Percentiles rank a stretch among this genome's conserved stretches.
Evolutionary conservation across 2,888 invertebrate species (phyloP).

Genomic region (Caenorhabditis imperialis): DNA sequence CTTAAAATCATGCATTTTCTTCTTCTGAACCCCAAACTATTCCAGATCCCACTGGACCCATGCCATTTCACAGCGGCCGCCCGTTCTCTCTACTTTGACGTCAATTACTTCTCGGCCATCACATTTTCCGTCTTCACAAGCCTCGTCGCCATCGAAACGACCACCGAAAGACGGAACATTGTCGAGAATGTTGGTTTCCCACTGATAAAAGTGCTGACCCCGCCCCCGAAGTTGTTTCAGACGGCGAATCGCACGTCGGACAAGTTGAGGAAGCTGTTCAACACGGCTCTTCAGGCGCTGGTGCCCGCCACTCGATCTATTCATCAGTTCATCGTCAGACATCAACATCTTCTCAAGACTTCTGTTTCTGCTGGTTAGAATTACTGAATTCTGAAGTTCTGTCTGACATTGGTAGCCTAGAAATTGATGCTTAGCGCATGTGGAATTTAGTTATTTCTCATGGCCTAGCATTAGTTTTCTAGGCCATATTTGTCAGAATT

Average conservation of each 20-base stretch:
- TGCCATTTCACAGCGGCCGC: conserved; percentile 48
- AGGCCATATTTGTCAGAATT: too few species aligned
- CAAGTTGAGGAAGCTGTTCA: conserved; percentile 35
- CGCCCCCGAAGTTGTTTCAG: conserved; percentile 21
- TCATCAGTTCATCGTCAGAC: conserved; percentile 33
- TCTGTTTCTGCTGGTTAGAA: conserved; percentile 25
- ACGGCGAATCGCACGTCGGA: conserved; percentile 20
- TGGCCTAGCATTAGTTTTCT: too few species aligned
- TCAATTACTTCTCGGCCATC: conserved; percentile 60
- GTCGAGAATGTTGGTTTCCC: too few species aligned
- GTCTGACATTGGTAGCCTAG: too few species aligned
- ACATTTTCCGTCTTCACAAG: conserved; percentile 62
- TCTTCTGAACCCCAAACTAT: background rate
- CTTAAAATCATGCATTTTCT: too few species aligned
- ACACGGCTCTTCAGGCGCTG: conserved; percentile 36
- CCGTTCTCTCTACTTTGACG: conserved; percentile 67
- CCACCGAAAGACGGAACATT: too few species aligned
- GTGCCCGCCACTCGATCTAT: conserved; percentile 42
- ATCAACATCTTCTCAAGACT: conserved; percentile 9
- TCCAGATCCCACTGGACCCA: conserved; percentile 46
- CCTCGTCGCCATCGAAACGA: too few species aligned
- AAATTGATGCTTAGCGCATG: too few species aligned
- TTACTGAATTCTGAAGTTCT: too few species aligned
- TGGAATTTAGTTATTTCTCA: too few species aligned
- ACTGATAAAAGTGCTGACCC: too few species aligned